A percentile compares a stretch with the other conserved stretches of the same genome.
Conservation (phyloP, 2,888 invertebrate genomes). For the Selenia dentaria region DNA sequence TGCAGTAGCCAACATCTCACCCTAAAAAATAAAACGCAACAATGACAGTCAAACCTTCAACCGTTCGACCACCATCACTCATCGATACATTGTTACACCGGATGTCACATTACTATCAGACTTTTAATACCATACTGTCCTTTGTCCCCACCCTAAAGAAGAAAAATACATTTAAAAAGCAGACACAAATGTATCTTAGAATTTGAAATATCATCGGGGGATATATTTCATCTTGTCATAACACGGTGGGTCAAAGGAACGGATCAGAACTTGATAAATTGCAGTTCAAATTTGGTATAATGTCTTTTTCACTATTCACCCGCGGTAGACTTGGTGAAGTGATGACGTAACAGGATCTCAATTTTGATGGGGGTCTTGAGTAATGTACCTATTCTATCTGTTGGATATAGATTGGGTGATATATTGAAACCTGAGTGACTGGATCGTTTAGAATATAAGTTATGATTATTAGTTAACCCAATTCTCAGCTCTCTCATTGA, state of each 20-base stretch:
- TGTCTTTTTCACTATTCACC: slow-evolving; percentile 81
- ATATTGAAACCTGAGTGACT: slow-evolving; percentile 17
- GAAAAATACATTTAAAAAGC: slow-evolving; percentile 56
- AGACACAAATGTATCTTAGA: slow-evolving; percentile 54
- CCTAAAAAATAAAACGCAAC: slow-evolving; percentile 42
- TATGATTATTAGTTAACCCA: no score
- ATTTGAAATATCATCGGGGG: slow-evolving; percentile 78
- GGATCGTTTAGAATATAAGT: neutral
- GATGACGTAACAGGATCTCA: slow-evolving; percentile 72
- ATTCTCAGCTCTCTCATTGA: no score
- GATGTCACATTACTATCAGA: slow-evolving; percentile 73
- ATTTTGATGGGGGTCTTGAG: slow-evolving; percentile 48
- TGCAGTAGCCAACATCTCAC: slow-evolving; percentile 49
- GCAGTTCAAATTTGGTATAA: slow-evolving; percentile 81
- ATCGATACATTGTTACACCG: slow-evolving; percentile 64
- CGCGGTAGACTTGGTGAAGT: slow-evolving; percentile 51
- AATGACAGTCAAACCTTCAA: slow-evolving; percentile 47
- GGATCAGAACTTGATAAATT: slow-evolving; percentile 80
- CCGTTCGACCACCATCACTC: slow-evolving; percentile 63
- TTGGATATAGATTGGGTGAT: slow-evolving; percentile 13
- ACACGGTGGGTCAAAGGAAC: slow-evolving; percentile 78
- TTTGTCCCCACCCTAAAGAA: slow-evolving; percentile 42
- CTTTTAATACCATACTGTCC: slow-evolving; percentile 41
- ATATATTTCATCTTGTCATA: slow-evolving; percentile 84
- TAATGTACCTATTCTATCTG: slow-evolving; percentile 32